Conservation (phyloP, 1,140 invertebrate genomes). For the Pogonomyrmex californicus region DNA sequence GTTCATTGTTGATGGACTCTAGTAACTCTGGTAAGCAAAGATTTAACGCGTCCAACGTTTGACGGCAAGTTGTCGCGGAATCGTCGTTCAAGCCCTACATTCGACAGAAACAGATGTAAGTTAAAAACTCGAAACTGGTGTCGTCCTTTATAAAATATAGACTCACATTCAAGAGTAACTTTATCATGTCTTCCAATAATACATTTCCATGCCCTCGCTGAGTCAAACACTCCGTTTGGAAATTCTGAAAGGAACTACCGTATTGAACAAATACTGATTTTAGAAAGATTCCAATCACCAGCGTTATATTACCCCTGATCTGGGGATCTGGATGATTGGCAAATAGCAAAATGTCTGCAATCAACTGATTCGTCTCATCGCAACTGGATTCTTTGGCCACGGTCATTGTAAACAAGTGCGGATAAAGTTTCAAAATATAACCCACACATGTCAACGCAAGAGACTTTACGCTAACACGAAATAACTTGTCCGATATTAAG, state of each 20-base stretch:
- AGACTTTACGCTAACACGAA: conserved; percentile 95
- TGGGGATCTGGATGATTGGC: conserved; percentile 93
- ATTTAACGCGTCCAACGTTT: conserved; percentile 88
- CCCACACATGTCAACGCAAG: conserved; percentile 92
- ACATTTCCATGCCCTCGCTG: conserved; percentile 78
- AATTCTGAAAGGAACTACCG: conserved; percentile 84
- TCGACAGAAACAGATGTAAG: conserved; percentile 8
- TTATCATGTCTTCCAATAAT: conserved; percentile 86
- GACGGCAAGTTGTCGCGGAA: conserved; percentile 90
- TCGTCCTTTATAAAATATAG: conserved; percentile 19
- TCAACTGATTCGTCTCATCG: conserved; percentile 86
- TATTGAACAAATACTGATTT: conserved; percentile 88
- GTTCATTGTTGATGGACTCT: conserved; percentile 87
- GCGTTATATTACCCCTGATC: conserved; percentile 91
- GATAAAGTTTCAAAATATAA: conserved; percentile 90
- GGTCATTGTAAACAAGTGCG: conserved; percentile 88
- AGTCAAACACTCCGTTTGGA: conserved; percentile 78
- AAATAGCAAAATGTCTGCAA: conserved; percentile 91
- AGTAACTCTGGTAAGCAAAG: conserved; percentile 89
- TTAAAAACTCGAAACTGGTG: neutral
- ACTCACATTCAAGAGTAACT: conserved; percentile 87
- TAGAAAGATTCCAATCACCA: conserved; percentile 90
- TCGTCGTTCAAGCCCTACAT: conserved; percentile 90
- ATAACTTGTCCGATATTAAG: conserved; percentile 89
- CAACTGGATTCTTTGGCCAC: conserved; percentile 79